Percentiles rank a stretch among this genome's conserved stretches.
phyloP scores from a whole-genome alignment of 2,113 vertebrate genomes.

The Murina feae region DNA sequence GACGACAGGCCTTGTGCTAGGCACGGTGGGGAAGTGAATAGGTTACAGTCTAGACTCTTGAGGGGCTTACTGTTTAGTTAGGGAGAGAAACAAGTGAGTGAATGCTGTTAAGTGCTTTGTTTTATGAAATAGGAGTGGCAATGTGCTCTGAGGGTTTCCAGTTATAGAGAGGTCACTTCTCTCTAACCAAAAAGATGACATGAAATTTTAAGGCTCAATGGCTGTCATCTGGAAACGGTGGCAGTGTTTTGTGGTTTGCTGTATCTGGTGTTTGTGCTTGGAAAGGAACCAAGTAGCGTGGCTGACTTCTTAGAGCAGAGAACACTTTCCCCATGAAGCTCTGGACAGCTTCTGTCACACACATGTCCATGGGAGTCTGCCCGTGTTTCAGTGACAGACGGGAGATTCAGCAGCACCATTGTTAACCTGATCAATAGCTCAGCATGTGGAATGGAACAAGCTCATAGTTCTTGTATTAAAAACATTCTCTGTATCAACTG shows the following conservation, averaged over 20 bases:
- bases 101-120: background rate
- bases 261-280: background rate
- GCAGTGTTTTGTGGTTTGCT: background rate
- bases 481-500: background rate
- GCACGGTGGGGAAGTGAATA: background rate
- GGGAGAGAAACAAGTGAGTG: background rate
- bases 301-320: slow-evolving; percentile 5
- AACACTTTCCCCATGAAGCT: background rate
- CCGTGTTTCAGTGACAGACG: background rate
- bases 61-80: background rate
- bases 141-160: background rate
- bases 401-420: background rate
- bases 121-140: background rate
- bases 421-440: slow-evolving; percentile 18
- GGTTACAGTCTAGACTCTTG: background rate
- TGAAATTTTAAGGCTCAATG: background rate
- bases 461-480: background rate
- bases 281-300: background rate
- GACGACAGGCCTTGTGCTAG: background rate
- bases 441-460: background rate
- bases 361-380: background rate
- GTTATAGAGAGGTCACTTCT: slow-evolving; percentile 8
- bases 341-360: slow-evolving; percentile 19
- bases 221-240: background rate
- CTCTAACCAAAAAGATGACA: background rate